A percentile compares a stretch with the other conserved stretches of the same genome.
phyloP scores from a whole-genome alignment of 2,113 vertebrate genomes.

The Rhineura floridana region DNA sequence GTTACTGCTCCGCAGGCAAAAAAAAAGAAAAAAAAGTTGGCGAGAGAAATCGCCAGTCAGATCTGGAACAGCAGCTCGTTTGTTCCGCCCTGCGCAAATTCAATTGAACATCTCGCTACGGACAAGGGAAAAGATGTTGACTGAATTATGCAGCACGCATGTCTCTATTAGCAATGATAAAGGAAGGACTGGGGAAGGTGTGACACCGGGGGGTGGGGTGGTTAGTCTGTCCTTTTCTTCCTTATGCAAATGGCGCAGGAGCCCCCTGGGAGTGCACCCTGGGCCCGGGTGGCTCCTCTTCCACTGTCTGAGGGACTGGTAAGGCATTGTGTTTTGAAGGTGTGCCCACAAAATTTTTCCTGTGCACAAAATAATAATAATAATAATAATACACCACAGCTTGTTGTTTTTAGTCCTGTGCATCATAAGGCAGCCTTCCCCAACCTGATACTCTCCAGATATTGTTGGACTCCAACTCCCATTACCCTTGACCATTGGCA shows the following conservation, averaged over 20 bases:
- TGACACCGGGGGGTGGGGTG: neutral
- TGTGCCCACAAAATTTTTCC: no score
- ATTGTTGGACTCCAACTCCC: neutral
- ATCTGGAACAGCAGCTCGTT: neutral
- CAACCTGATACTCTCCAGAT: neutral
- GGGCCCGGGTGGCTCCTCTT: neutral
- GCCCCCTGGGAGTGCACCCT: neutral
- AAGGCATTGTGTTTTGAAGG: neutral
- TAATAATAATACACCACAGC: rapidly evolving
- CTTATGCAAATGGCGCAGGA: neutral
- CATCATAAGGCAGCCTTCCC: neutral
- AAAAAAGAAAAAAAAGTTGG: neutral
- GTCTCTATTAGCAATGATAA: constrained; percentile 14
- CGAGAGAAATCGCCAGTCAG: neutral
- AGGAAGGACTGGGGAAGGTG: neutral
- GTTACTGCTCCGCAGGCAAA: neutral
- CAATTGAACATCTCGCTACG: neutral
- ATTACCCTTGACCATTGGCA: no score
- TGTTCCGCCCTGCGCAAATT: constrained; percentile 19
- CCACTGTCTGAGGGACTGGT: neutral
- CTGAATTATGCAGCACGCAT: neutral
- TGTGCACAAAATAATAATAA: neutral
- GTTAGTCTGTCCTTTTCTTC: neutral
- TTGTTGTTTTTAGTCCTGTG: neutral
- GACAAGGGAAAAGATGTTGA: constrained; percentile 1